Evolutionary conservation across 2,797 vertebrate species (phyloP).

Genomic region (Melanogrammus aeglefinus): DNA sequence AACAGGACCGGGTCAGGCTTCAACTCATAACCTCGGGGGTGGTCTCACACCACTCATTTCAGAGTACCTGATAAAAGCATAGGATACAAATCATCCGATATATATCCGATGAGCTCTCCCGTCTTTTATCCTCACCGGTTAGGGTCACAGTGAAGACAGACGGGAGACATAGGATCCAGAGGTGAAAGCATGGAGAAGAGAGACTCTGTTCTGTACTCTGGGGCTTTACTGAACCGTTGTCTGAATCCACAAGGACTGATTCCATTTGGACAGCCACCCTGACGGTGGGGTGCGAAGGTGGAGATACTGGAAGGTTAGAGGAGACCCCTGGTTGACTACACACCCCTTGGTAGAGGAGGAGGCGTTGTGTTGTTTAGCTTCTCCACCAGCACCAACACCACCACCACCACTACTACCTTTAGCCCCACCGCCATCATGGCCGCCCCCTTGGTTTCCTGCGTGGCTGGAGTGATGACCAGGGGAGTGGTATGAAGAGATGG

Average conservation of each 20-base stretch:
- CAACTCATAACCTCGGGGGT: background rate
- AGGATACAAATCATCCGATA: too few species aligned
- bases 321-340: background rate
- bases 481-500: constrained; percentile 1
- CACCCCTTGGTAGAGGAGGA: background rate
- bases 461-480: background rate
- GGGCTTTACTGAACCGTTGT: background rate
- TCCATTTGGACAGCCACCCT: background rate
- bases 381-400: background rate
- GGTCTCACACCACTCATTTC: background rate
- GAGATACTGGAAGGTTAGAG: too few species aligned
- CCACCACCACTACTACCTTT: background rate
- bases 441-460: background rate
- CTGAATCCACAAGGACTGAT: background rate
- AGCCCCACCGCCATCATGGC: background rate
- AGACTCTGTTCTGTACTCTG: background rate
- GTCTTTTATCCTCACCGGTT: background rate
- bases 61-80: background rate
- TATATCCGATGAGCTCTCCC: too few species aligned
- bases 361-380: background rate
- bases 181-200: background rate
- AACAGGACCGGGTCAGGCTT: background rate
- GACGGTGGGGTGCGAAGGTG: background rate
- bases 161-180: background rate
- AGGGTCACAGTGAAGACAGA: background rate